phyloP scores from a whole-genome alignment of 1,140 invertebrate genomes.

The Zaprionus nigranus region DNA sequence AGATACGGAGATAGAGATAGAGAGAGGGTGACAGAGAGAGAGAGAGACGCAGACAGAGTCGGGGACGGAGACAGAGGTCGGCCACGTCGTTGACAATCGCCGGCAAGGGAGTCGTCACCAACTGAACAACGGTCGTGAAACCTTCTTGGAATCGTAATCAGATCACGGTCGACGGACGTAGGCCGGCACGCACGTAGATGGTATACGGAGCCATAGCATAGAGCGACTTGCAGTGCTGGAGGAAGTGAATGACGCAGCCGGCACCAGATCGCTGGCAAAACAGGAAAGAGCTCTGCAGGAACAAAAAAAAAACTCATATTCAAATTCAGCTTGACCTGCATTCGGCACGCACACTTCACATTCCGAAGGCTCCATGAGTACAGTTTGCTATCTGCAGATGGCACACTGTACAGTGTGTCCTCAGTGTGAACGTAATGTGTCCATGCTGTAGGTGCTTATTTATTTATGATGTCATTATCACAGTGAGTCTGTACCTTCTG shows the following conservation, averaged over 20 bases:
- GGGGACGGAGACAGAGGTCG: not conserved
- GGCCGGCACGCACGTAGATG: not conserved
- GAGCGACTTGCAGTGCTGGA: too few relatives aligned
- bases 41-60: not conserved
- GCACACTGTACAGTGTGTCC: not conserved
- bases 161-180: constrained; percentile 45
- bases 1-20: not conserved
- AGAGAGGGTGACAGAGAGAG: not conserved
- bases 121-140: constrained; percentile 28
- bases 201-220: too few relatives aligned
- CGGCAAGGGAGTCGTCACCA: constrained; percentile 31
- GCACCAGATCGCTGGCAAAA: not conserved
- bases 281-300: not conserved
- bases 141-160: constrained; percentile 59
- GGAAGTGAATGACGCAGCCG: not conserved
- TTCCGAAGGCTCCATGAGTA: too few relatives aligned
- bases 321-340: not conserved
- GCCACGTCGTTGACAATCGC: constrained; percentile 26
- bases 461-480: too few relatives aligned
- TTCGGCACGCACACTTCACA: not conserved
- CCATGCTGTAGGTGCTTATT: too few relatives aligned
- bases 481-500: too few relatives aligned
- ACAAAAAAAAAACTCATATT: not conserved
- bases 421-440: not conserved
- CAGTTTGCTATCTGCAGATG: not conserved